A percentile compares a stretch with the other conserved stretches of the same genome.
Evolutionary conservation across 2,797 vertebrate genomes (phyloP).

Genomic region (Crypturellus tataupa): DNA sequence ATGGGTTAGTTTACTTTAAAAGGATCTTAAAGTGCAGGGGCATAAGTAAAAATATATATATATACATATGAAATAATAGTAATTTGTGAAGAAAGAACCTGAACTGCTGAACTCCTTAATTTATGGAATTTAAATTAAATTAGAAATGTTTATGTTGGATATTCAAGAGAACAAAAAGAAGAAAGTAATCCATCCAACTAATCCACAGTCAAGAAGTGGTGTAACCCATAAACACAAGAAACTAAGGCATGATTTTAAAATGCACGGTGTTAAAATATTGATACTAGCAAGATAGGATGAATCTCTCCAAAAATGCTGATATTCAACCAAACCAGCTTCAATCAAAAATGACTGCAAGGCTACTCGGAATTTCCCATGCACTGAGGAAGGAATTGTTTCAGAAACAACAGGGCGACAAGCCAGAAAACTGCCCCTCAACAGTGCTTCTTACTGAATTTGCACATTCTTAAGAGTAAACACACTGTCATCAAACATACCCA

Average conservation of each 20-base stretch:
- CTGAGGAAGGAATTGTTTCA: neutral
- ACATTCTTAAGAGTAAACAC: slow-evolving; percentile 33
- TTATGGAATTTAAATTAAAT: neutral
- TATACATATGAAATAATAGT: neutral
- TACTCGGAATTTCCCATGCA: accelerated
- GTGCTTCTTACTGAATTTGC: neutral
- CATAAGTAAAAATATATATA: neutral
- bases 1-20: neutral
- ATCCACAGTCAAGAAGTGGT: neutral
- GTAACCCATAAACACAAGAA: neutral
- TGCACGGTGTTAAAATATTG: neutral
- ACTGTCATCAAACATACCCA: neutral
- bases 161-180: neutral
- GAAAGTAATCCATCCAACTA: neutral
- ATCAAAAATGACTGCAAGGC: neutral
- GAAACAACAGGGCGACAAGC: neutral
- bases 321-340: neutral
- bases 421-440: neutral
- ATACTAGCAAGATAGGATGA: neutral
- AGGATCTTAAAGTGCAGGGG: neutral
- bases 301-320: neutral
- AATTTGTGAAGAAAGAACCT: neutral
- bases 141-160: neutral
- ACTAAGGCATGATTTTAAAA: neutral
- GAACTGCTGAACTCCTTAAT: neutral